These are phyloP conservation scores for Poeciliopsis retropinna DNA, from an alignment of 2,113 vertebrate species.

Conservation along the genomic window DNA sequence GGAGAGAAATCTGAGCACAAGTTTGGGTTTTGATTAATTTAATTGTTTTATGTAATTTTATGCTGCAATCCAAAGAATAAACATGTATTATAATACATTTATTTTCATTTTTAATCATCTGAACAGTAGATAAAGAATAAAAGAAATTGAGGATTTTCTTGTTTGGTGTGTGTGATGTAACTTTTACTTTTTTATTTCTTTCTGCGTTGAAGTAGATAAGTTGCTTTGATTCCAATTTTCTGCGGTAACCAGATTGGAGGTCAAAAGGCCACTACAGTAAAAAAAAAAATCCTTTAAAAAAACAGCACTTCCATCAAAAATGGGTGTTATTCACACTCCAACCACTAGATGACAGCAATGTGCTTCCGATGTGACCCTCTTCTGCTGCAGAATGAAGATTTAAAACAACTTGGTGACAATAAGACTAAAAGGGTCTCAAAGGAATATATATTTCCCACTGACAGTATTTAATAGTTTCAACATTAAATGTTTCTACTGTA, in stretches of 20 bases:
- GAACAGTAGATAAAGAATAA: slow-evolving; percentile 72
- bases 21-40: slow-evolving; percentile 79
- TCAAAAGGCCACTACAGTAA: too few relatives aligned
- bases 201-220: background rate
- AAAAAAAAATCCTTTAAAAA: too few relatives aligned
- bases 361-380: background rate
- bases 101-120: slow-evolving; percentile 71
- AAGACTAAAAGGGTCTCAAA: too few relatives aligned
- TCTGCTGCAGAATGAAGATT: background rate
- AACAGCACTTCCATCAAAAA: background rate
- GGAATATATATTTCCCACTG: too few relatives aligned
- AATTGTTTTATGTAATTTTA: slow-evolving; percentile 76
- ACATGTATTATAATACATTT: slow-evolving; percentile 79
- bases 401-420: too few relatives aligned
- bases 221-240: background rate
- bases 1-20: slow-evolving; percentile 76
- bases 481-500: too few relatives aligned
- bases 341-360: background rate
- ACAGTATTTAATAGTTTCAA: too few relatives aligned
- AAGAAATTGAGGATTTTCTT: slow-evolving; percentile 37
- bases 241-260: too few relatives aligned
- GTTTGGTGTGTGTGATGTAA: slow-evolving; percentile 12
- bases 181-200: background rate
- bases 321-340: background rate
- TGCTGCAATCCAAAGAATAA: slow-evolving; percentile 87